These are phyloP conservation scores for Perognathus longimembris DNA, from an alignment of 2,113 vertebrate genomes.

Conservation along the genomic window DNA sequence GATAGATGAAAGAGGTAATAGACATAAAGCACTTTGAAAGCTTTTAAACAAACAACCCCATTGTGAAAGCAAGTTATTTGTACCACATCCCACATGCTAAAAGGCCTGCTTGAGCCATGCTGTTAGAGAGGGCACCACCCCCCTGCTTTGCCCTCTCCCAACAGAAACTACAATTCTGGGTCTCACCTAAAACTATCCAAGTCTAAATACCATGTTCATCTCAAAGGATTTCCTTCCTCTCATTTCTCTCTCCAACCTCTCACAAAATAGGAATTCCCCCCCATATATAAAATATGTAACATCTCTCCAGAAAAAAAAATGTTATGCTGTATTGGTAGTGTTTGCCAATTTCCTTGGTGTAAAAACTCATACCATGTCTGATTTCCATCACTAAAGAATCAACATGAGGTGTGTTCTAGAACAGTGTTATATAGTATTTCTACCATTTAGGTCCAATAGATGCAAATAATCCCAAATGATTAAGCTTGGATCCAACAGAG, in stretches of 20 bases:
- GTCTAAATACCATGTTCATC: not conserved
- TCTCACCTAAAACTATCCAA: not conserved
- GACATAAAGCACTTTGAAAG: conserved; percentile 37
- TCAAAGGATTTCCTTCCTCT: conserved; percentile 31
- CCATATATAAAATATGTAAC: not conserved
- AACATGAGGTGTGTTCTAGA: not conserved
- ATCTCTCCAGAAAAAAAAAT: conserved; percentile 23
- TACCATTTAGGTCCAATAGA: not conserved
- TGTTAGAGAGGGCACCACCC: not conserved
- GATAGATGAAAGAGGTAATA: conserved; percentile 39
- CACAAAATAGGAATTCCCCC: not conserved
- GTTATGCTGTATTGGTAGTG: not conserved
- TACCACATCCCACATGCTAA: not conserved
- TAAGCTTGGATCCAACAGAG: not conserved
- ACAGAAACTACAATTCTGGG: not conserved
- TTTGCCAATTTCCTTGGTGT: conserved; percentile 47
- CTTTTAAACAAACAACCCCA: conserved; percentile 48
- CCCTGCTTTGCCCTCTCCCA: conserved; percentile 2
- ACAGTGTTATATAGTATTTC: not conserved
- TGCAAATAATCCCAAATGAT: not conserved
- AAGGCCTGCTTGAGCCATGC: conserved; percentile 5
- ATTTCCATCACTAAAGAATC: not conserved
- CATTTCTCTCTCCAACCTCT: not conserved
- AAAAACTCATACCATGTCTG: not conserved
- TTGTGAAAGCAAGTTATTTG: conserved; percentile 27